Evolutionary conservation across 2,113 vertebrate species (phyloP), one percentile per base, ranked within the genome.

Genomic region (Gopherus evgoodei): DNA sequence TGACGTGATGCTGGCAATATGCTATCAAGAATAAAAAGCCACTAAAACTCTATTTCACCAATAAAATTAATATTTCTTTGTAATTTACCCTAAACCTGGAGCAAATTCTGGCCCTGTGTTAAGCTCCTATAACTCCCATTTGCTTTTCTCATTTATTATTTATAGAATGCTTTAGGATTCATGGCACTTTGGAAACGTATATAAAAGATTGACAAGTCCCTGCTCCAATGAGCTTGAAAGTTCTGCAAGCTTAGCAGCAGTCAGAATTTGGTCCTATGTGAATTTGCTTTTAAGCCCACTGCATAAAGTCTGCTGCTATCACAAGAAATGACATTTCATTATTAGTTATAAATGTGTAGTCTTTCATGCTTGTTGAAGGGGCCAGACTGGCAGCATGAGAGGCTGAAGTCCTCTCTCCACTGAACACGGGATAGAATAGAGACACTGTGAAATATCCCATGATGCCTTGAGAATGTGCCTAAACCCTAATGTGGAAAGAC

Each of bases 1-100:
- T 96, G 97, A 97, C 92, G 90, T 83, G 84, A 81, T 89, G 92
- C 88, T 87, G 29, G 62, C 22, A 38, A 83, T 91, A 92, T 87
- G 89, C 93, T 49, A 79, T 75, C 29, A 76, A 59, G 94, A 92
- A 91, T 92, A 88, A 96, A 95, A 94, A 83, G 56, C 84, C 89
- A 94, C 89, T 96, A 90, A 95, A 97, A 96, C 84, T 97, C 96
- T 96, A 96, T 97, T 97, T 97, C 93, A 86, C 92, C 91, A 92
- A 87, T 97, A 95, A 95, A 97, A 92, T 94, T 89, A 95, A 95
- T 96, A 97, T 96, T 95, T 92, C 95, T 95, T 97, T 95, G 94
- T 96, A 97, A 96, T 92, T 91, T 96, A 85, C 79, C 91, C 95
- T 95, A 97, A 96, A 92, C 92, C 91, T 94, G 88, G 92, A 93